A percentile compares a stretch with the other conserved stretches of the same genome.
These are phyloP conservation scores for Ectemnius continuus DNA, from an alignment of 2,888 invertebrate genomes.

Conservation along the genomic window DNA sequence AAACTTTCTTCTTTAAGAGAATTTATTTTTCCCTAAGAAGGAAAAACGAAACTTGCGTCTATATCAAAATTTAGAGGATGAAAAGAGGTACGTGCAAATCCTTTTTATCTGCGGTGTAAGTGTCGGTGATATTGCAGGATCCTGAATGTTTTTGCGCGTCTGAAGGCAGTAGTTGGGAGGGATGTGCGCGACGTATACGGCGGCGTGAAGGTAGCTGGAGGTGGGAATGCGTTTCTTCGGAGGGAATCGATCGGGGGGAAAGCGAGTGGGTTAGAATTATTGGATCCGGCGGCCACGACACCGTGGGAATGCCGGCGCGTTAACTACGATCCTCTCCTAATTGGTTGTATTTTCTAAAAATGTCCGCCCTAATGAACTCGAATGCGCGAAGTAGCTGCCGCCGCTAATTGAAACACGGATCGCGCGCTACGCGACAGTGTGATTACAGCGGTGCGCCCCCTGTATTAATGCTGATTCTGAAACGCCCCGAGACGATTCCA, in stretches of 20 bases:
- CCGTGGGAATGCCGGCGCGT: conserved; percentile 3
- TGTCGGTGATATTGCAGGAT: no score
- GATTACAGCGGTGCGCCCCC: conserved; percentile 1
- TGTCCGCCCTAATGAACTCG: conserved; percentile 4
- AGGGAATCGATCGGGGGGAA: background rate
- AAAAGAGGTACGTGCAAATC: no score
- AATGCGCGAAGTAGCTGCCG: conserved; percentile 3
- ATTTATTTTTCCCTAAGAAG: no score
- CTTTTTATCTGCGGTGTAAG: no score
- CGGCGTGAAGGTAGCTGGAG: background rate
- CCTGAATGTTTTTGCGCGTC: no score
- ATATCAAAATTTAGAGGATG: no score
- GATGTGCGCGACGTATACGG: no score
- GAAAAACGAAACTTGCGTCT: no score
- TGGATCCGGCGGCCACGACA: background rate
- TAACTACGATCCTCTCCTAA: conserved; percentile 3
- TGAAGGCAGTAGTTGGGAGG: no score
- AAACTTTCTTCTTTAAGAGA: no score
- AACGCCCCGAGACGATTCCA: conserved; percentile 1
- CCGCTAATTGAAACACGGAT: conserved; percentile 1
- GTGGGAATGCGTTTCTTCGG: background rate
- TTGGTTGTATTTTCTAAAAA: conserved; percentile 10
- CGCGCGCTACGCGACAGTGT: conserved; percentile 2
- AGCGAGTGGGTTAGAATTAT: conserved; percentile 5
- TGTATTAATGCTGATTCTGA: background rate